Evolutionary conservation across 2,888 invertebrate species (phyloP), one percentile per base, ranked within the genome.

Genomic region (Eucera pruinosa): DNA sequence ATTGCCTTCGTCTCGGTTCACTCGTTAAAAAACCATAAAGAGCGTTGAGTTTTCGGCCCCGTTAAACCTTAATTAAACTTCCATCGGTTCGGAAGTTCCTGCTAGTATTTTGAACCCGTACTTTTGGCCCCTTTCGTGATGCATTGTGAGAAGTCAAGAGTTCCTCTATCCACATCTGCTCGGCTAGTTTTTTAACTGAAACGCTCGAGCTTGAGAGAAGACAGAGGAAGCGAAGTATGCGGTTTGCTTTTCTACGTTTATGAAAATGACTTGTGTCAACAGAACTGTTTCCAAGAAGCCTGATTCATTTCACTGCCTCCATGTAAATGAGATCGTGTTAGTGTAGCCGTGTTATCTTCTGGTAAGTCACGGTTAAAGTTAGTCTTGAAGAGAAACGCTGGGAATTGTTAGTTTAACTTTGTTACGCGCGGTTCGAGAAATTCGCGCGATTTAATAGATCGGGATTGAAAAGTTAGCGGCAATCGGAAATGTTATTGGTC

Each of bases 61-160:
- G 20, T 9, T 9, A 5, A 15, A 61, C n/a, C 25, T 70, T 74
- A 64, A 74, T 74, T 74, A 64, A 74, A 64, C 23, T 50, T 23
- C 18, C 25, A 7, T 20, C 57, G 11, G 15, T 18, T 2, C 18
- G 20, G n/a, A 41, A n/a, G 15, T 41, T 43, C 0, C n/a, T 43
- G 23, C 20, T 11, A 4, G 23, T 58, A 20, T 41, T 55, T 23
- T 33, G 33, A 11, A 11, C 30, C 47, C 41, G n/a, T 58, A 27
- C 2, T 15, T 25, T 0, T n/a, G 9, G 2, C 11, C 4, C 13
- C 5, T 27, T 30, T 2, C 43, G 2, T 11, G 7, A n/a, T 23
- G 18, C 7, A 13, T 36, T 9, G 18, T 33, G 5, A 9, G n/a
- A 9, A 30, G 20, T 52, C 18, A n/a, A n/a, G n/a, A n/a, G n/a